A percentile compares a stretch with the other conserved stretches of the same genome.
These are phyloP conservation scores for Lanius ludovicianus DNA, from an alignment of 2,113 vertebrate genomes.

Conservation along the genomic window DNA sequence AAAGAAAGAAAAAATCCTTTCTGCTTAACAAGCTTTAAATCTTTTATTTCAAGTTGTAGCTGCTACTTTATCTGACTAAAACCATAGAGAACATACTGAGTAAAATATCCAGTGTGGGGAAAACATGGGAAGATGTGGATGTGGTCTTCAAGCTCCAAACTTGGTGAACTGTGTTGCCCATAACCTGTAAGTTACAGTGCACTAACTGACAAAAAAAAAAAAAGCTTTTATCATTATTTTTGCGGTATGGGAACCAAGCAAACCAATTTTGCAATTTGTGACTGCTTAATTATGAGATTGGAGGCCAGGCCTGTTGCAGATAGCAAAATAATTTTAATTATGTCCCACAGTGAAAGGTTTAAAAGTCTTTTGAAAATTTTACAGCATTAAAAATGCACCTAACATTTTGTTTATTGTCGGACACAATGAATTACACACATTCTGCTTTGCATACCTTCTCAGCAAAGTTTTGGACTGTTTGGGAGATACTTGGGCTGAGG, in stretches of 20 bases:
- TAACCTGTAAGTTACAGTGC: background rate
- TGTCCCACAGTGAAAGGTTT: background rate
- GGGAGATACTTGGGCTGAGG: background rate
- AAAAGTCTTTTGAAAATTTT: conserved; percentile 2
- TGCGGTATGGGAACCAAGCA: background rate
- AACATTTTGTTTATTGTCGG: background rate
- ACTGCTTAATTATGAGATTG: conserved; percentile 27
- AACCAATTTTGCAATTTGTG: conserved; percentile 23
- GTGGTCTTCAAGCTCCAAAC: background rate
- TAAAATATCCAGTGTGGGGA: background rate
- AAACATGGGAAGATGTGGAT: background rate
- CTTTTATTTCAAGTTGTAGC: background rate
- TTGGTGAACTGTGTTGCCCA: background rate
- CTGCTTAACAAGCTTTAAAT: background rate
- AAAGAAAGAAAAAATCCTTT: background rate
- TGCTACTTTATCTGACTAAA: background rate
- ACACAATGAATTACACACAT: background rate
- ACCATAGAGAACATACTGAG: background rate
- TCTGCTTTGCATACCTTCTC: background rate
- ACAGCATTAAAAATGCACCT: conserved; percentile 19
- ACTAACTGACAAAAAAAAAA: background rate
- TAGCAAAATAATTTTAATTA: conserved; percentile 36
- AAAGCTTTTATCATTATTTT: conserved; percentile 36
- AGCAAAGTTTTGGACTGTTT: background rate
- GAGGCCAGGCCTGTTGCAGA: background rate